Evolutionary conservation across 1,140 invertebrate species (phyloP).

Genomic region (Conus ventricosus): DNA sequence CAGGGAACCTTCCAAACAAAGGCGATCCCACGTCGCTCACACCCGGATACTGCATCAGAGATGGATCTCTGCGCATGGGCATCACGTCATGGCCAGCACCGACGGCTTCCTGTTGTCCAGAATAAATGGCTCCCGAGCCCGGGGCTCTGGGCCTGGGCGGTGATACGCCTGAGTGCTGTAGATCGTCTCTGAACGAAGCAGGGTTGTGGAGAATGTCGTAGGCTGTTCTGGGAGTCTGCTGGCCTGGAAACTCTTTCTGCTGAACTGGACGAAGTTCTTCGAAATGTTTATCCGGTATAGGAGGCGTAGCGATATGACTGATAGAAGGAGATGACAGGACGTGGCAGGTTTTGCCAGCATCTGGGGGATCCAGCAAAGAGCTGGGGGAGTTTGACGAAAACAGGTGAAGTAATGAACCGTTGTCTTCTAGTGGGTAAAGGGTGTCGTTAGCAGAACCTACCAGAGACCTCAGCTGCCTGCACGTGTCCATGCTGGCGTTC

Average conservation of each 20-base stretch:
- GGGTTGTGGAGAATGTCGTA: slow-evolving; percentile 39
- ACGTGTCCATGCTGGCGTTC: not conserved
- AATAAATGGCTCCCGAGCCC: not conserved
- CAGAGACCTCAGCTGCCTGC: not conserved
- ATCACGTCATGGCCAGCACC: not conserved
- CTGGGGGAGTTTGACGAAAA: slow-evolving; percentile 1
- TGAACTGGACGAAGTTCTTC: slow-evolving; percentile 40
- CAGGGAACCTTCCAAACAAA: slow-evolving; percentile 1
- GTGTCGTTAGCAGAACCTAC: not conserved
- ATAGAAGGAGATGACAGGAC: not conserved
- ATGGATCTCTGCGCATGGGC: not conserved
- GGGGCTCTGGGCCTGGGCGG: slow-evolving; percentile 25
- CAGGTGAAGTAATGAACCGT: slow-evolving; percentile 1
- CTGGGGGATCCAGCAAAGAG: not conserved
- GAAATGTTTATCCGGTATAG: slow-evolving; percentile 9
- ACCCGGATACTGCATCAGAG: not conserved
- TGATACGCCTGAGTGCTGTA: slow-evolving; percentile 23
- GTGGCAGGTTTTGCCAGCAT: not conserved
- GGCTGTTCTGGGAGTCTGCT: slow-evolving; percentile 33
- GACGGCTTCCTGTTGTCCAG: not conserved
- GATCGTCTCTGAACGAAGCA: slow-evolving; percentile 13
- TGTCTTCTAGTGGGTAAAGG: not conserved
- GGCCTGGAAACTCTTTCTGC: slow-evolving; percentile 17
- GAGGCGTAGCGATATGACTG: not conserved
- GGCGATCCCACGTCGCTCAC: not conserved